Conservation (phyloP, 2,797 vertebrate genomes). For the Catharus ustulatus region DNA sequence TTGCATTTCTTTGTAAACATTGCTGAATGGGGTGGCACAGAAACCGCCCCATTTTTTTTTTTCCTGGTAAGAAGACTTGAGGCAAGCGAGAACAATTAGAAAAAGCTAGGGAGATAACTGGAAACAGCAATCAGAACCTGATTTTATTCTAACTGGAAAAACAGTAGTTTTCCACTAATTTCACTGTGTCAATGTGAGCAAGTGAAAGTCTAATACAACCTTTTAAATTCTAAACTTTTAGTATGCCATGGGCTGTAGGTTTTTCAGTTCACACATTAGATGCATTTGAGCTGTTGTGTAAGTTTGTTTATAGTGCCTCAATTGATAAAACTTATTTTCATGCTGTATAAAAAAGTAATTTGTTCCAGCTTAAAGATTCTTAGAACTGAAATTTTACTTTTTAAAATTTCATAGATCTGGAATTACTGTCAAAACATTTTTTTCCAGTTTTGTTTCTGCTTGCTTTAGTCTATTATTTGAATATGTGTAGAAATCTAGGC, state of each 20-base stretch:
- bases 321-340: not conserved
- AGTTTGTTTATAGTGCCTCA: slow-evolving; percentile 49
- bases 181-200: slow-evolving; percentile 42
- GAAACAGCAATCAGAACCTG: slow-evolving; percentile 37
- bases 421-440: not conserved
- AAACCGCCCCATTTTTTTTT: not conserved
- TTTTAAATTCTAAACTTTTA: not conserved
- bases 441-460: slow-evolving; percentile 5
- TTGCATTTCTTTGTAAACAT: not conserved
- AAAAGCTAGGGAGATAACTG: not conserved
- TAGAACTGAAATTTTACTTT: not conserved
- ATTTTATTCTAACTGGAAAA: slow-evolving; percentile 22
- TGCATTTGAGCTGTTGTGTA: not conserved
- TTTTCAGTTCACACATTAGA: not conserved
- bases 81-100: slow-evolving; percentile 9
- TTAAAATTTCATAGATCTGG: not conserved
- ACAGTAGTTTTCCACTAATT: slow-evolving; percentile 33
- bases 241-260: not conserved
- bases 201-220: slow-evolving; percentile 10
- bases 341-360: slow-evolving; percentile 7
- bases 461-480: slow-evolving; percentile 44
- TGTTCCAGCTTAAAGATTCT: not conserved
- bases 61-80: not conserved
- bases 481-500: slow-evolving; percentile 25
- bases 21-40: not conserved